Conservation (phyloP, 1,140 invertebrate species). For the Brachionus plicatilis region DNA sequence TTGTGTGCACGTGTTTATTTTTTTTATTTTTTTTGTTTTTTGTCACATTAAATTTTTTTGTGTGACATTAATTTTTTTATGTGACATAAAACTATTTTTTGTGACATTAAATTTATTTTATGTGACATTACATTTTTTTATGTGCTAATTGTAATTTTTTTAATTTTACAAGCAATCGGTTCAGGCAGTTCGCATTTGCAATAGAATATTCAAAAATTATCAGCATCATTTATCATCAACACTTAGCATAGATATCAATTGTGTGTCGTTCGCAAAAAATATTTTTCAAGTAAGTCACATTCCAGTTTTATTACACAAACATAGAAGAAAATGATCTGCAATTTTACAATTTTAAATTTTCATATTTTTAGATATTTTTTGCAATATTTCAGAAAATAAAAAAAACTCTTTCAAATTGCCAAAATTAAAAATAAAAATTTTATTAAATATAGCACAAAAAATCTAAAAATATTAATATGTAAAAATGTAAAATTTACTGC, state of each 20-base stretch:
- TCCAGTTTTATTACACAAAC: not conserved
- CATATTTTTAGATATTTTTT: too few species aligned
- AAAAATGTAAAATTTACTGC: too few species aligned
- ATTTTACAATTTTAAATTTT: too few species aligned
- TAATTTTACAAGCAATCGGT: not conserved
- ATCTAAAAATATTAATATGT: too few species aligned
- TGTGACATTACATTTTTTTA: not conserved
- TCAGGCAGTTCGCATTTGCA: conserved; percentile 13
- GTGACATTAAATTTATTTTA: too few species aligned
- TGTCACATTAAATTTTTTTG: not conserved
- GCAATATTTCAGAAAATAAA: too few species aligned
- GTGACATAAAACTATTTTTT: too few species aligned
- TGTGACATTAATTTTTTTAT: not conserved
- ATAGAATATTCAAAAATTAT: conserved; percentile 26
- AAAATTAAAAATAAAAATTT: too few species aligned
- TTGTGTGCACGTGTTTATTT: not conserved
- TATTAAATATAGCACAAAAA: too few species aligned
- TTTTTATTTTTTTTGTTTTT: not conserved
- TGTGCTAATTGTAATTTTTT: not conserved
- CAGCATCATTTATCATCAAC: conserved; percentile 1
- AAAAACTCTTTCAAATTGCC: too few species aligned
- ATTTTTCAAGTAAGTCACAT: not conserved
- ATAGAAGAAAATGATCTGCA: not conserved
- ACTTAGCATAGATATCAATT: conserved; percentile 33
- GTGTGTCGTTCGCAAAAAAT: conserved; percentile 32